A percentile compares a stretch with the other conserved stretches of the same genome.
phyloP scores from a whole-genome alignment of 2,113 vertebrate genomes.

The Varanus komodoensis region DNA sequence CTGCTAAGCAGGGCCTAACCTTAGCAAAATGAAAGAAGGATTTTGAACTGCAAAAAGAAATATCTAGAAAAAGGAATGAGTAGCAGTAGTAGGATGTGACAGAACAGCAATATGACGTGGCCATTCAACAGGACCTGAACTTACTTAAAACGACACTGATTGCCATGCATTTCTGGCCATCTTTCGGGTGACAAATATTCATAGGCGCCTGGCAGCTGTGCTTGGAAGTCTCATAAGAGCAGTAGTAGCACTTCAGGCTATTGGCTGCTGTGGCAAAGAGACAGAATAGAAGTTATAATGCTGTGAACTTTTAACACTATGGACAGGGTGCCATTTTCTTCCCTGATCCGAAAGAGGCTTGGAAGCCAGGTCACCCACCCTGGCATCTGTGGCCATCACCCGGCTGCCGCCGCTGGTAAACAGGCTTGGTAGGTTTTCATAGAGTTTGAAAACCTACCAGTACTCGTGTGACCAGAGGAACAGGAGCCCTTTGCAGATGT shows the following conservation, averaged over 20 bases:
- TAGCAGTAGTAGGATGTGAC: background rate
- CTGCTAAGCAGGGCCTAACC: background rate
- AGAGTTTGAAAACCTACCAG: no score
- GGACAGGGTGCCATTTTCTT: background rate
- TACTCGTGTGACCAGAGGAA: background rate
- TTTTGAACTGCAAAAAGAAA: background rate
- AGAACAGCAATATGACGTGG: no score
- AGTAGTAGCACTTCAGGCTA: constrained; percentile 4
- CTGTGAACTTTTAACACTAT: background rate
- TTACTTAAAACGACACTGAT: background rate
- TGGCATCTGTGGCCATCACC: background rate
- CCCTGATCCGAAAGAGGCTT: background rate
- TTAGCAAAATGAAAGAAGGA: background rate
- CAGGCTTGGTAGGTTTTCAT: background rate
- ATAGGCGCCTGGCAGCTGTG: rapidly evolving
- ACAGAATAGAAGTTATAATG: background rate
- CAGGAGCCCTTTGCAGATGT: background rate
- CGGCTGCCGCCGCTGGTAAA: background rate
- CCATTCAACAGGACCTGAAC: background rate
- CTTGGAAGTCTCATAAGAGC: background rate
- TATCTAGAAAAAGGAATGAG: background rate
- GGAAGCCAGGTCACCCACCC: background rate
- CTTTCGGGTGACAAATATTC: background rate
- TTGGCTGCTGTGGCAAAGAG: background rate
- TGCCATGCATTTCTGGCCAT: background rate